phyloP scores from a whole-genome alignment of 2,113 vertebrate species.

The Ellobius talpinus region DNA sequence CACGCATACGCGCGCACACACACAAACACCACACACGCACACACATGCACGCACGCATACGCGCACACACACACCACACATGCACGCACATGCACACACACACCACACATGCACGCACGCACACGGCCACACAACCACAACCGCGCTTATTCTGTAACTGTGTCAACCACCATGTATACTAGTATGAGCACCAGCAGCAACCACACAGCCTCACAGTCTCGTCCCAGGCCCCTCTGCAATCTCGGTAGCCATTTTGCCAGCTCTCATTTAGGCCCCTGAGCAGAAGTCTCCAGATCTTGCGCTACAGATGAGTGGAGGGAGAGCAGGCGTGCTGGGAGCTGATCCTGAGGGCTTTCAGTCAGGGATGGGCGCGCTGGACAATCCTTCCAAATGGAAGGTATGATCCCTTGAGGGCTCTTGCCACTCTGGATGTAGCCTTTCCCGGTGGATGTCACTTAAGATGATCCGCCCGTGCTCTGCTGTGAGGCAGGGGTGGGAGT shows the following conservation, averaged over 20 bases:
- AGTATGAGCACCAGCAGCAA: too few species aligned
- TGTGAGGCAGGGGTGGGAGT: not conserved
- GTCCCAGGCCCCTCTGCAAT: too few species aligned
- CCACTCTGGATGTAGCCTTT: too few species aligned
- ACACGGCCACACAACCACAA: not conserved
- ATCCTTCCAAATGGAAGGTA: not conserved
- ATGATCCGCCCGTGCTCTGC: accelerated
- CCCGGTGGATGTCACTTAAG: not conserved
- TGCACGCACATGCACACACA: too few species aligned
- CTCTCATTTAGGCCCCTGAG: not conserved
- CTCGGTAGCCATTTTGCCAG: accelerated
- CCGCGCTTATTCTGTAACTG: too few species aligned
- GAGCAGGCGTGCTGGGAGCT: not conserved
- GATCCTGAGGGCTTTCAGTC: not conserved
- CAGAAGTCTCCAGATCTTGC: too few species aligned
- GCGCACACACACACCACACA: too few species aligned
- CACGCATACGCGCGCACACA: too few species aligned
- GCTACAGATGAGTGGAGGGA: not conserved
- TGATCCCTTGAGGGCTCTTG: too few species aligned
- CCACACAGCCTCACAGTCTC: too few species aligned
- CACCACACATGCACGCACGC: not conserved
- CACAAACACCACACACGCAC: too few species aligned
- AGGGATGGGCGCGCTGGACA: not conserved
- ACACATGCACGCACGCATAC: too few species aligned
- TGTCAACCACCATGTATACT: not conserved